Percentiles rank a stretch among this genome's conserved stretches.
Conservation (phyloP, 2,797 vertebrate genomes). For the Trichosurus vulpecula region DNA sequence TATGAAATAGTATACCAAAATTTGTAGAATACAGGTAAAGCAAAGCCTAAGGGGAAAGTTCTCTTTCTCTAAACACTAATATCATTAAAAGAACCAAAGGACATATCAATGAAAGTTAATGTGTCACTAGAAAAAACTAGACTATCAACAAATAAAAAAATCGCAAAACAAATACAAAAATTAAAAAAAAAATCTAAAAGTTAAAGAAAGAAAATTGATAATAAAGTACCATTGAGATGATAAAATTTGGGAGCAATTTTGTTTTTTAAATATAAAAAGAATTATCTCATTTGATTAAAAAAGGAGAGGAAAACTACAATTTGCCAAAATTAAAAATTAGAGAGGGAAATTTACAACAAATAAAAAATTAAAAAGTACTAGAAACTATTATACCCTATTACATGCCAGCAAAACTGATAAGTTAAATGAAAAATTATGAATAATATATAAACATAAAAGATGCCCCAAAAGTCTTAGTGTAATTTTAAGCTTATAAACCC, state of each 20-base stretch:
- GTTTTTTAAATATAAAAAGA: background rate
- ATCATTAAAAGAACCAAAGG: background rate
- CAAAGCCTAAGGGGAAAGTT: background rate
- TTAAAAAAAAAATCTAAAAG: background rate
- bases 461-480: background rate
- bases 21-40: background rate
- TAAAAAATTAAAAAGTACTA: background rate
- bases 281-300: background rate
- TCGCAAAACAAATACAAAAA: background rate
- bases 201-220: background rate
- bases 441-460: background rate
- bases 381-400: background rate
- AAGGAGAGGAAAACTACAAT: background rate
- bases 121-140: background rate
- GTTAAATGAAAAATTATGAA: background rate
- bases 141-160: background rate
- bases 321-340: background rate
- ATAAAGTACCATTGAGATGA: background rate
- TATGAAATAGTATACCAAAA: background rate
- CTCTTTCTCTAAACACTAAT: background rate
- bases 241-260: background rate
- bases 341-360: background rate
- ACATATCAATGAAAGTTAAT: background rate
- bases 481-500: background rate
- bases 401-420: background rate